Evolutionary conservation across 1,140 invertebrate species (phyloP).

Genomic region (Anoplolepis gracilipes): DNA sequence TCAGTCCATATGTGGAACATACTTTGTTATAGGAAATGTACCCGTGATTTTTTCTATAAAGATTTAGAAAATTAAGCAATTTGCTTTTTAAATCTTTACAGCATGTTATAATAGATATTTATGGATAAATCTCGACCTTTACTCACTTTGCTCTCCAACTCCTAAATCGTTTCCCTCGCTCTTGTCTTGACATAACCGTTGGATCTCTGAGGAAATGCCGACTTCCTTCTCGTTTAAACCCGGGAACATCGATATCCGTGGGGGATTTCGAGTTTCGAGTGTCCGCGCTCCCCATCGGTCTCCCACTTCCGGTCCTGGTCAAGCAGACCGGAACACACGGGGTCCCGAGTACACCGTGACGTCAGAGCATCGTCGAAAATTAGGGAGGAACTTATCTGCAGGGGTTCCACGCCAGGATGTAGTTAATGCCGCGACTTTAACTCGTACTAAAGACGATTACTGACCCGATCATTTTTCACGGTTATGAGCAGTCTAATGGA

Average conservation of each 20-base stretch:
- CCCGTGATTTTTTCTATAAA: background rate
- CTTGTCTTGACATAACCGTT: slow-evolving; percentile 38
- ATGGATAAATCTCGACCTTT: slow-evolving; percentile 6
- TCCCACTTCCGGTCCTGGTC: slow-evolving; percentile 76
- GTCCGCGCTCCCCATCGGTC: slow-evolving; percentile 62
- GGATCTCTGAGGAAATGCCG: slow-evolving; percentile 50
- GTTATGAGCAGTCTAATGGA: slow-evolving; percentile 72
- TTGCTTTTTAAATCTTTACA: background rate
- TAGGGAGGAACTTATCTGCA: slow-evolving; percentile 79
- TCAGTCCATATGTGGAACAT: background rate
- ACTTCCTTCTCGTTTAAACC: slow-evolving; percentile 69
- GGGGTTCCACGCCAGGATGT: slow-evolving; percentile 81
- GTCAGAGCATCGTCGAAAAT: slow-evolving; percentile 71
- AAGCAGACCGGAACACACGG: slow-evolving; percentile 78
- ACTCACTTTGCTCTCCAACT: background rate
- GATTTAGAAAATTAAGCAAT: background rate
- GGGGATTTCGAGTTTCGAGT: slow-evolving; percentile 68
- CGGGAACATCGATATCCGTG: slow-evolving; percentile 68
- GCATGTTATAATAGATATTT: background rate
- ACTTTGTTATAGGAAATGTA: background rate
- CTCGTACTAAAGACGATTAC: slow-evolving; percentile 79
- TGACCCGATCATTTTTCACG: slow-evolving; percentile 77
- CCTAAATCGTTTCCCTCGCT: slow-evolving; percentile 75
- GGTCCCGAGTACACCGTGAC: slow-evolving; percentile 69
- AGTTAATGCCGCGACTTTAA: slow-evolving; percentile 76